These are phyloP conservation scores for Muricea muricata DNA, from an alignment of 92 coral and sea anemone species.

Conservation along the genomic window DNA sequence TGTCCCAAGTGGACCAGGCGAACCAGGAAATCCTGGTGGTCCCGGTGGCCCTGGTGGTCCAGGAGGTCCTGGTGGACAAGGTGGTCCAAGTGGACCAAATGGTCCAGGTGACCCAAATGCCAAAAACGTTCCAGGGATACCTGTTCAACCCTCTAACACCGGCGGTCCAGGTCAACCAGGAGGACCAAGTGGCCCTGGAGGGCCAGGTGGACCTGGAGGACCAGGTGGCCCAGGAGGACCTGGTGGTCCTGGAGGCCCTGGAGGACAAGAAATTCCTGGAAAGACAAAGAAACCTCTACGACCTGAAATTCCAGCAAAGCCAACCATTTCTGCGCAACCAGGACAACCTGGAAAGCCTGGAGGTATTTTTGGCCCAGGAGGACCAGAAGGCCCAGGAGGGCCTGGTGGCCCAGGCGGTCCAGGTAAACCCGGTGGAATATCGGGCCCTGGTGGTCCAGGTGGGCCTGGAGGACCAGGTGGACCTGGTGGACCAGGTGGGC, in stretches of 20 bases:
- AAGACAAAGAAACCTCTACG: conserved; percentile 55
- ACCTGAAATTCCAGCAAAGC: conserved; percentile 73
- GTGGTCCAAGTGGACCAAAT: conserved; percentile 8
- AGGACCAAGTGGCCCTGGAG: conserved; percentile 36
- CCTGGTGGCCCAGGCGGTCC: conserved; percentile 79
- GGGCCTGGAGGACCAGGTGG: conserved; percentile 65
- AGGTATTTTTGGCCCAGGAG: conserved; percentile 70
- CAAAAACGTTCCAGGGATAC: neutral
- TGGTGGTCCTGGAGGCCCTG: conserved; percentile 29
- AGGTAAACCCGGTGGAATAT: conserved; percentile 73
- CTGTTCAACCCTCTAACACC: neutral
- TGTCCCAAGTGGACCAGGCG: conserved; percentile 10
- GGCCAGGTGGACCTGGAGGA: conserved; percentile 7
- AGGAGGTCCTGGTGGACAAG: conserved; percentile 9
- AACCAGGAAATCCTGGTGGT: conserved; percentile 29
- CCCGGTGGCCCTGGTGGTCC: conserved; percentile 22
- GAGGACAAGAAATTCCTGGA: conserved; percentile 5
- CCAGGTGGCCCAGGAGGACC: conserved; percentile 21
- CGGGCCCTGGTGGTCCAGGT: conserved; percentile 57
- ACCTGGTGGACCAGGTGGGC: conserved; percentile 76
- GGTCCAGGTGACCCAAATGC: conserved; percentile 23
- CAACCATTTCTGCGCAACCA: conserved; percentile 63
- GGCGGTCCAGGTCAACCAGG: neutral
- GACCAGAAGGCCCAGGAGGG: conserved; percentile 71
- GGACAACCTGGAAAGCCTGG: conserved; percentile 78